Conservation (phyloP, 2,113 vertebrate genomes). For the Misgurnus anguillicaudatus region DNA sequence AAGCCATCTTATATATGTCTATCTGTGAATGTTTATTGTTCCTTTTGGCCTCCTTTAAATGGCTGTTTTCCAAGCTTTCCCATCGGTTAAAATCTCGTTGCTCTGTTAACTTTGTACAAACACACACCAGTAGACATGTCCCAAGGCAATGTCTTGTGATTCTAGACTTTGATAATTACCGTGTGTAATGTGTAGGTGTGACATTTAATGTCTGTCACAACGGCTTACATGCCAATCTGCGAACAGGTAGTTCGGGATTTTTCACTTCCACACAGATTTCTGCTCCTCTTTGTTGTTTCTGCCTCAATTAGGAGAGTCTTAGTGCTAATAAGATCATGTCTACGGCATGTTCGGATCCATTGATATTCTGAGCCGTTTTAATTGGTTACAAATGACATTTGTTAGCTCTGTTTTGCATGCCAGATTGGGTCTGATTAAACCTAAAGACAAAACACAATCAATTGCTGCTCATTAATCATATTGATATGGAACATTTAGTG, state of each 20-base stretch:
- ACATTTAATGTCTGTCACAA: conserved; percentile 19
- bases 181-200: conserved; percentile 42
- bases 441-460: conserved; percentile 47
- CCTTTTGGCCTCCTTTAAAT: not conserved
- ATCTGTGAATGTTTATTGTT: conserved; percentile 14
- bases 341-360: conserved; percentile 12
- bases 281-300: conserved; percentile 18
- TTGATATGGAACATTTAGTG: conserved; percentile 40
- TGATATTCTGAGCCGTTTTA: conserved; percentile 44
- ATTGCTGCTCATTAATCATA: conserved; percentile 54
- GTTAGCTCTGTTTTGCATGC: conserved; percentile 43
- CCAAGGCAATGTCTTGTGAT: conserved; percentile 38
- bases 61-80: conserved; percentile 38
- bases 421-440: conserved; percentile 51
- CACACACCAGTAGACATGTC: conserved; percentile 23
- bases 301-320: conserved; percentile 28
- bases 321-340: conserved; percentile 30
- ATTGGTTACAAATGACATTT: conserved; percentile 49
- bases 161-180: conserved; percentile 38
- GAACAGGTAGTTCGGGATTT: conserved; percentile 10
- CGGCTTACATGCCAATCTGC: conserved; percentile 37
- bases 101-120: not conserved
- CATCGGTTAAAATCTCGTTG: not conserved
- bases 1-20: not conserved
- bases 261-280: conserved; percentile 6